phyloP scores from a whole-genome alignment of 2,113 vertebrate species.

The Paracanthobrama guichenoti region DNA sequence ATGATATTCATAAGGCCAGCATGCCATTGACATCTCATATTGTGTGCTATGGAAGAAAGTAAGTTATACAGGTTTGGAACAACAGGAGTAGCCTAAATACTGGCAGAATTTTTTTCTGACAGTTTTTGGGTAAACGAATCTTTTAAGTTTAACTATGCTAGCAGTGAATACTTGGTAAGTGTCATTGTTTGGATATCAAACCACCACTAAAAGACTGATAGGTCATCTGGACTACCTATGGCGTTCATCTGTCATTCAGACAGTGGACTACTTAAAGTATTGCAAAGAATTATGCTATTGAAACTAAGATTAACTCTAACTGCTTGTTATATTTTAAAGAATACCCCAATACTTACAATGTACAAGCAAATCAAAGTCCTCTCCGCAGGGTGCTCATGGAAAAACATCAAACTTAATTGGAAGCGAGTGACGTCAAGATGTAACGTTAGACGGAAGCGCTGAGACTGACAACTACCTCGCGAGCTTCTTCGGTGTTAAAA shows the following conservation, averaged over 20 bases:
- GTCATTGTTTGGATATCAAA: not conserved
- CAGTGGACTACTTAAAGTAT: not conserved
- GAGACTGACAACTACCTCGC: not conserved
- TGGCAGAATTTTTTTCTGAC: not conserved
- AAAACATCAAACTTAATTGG: constrained; percentile 64
- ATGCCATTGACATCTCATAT: not conserved
- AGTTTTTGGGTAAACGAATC: not conserved
- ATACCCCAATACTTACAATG: constrained; percentile 65
- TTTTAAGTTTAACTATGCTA: not conserved
- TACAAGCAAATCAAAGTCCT: constrained; percentile 70
- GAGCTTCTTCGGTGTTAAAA: not conserved
- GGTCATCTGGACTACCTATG: not conserved
- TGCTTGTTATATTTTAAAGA: not conserved
- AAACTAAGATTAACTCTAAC: not conserved
- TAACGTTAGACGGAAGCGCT: constrained; percentile 53
- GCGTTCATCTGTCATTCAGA: no score
- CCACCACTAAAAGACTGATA: not conserved
- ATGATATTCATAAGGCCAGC: not conserved
- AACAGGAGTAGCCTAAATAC: not conserved
- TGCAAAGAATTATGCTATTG: not conserved
- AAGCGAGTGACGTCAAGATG: constrained; percentile 62
- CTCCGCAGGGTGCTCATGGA: constrained; percentile 57
- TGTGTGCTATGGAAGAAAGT: not conserved
- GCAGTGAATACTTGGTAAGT: not conserved
- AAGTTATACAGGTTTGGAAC: not conserved